phyloP scores from a whole-genome alignment of 2,797 vertebrate genomes.

The Anas capensis region DNA sequence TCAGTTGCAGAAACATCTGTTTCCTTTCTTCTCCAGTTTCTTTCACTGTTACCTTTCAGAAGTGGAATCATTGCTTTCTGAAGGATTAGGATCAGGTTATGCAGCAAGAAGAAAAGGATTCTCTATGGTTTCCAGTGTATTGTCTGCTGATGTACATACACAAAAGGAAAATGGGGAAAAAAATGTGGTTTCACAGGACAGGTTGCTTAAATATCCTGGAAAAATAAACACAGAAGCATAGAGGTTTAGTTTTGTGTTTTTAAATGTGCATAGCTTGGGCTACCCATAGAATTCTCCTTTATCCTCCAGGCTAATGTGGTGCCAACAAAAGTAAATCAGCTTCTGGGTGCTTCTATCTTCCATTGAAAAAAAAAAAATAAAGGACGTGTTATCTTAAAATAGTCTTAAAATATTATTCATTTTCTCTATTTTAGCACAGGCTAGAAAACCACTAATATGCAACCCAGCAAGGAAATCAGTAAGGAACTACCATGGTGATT shows the following conservation, averaged over 20 bases:
- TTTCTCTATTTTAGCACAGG: conserved; percentile 61
- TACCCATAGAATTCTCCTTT: not conserved
- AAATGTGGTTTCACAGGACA: not conserved
- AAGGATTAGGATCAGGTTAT: not conserved
- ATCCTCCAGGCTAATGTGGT: not conserved
- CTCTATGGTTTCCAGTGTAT: not conserved
- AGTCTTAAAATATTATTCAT: conserved; percentile 54
- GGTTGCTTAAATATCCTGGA: not conserved
- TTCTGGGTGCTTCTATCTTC: conserved; percentile 61
- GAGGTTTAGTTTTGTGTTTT: not conserved
- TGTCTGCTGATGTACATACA: not conserved
- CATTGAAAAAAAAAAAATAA: conserved; percentile 47
- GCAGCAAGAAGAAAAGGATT: not conserved
- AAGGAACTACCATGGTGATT: conserved; percentile 73
- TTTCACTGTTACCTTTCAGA: not conserved
- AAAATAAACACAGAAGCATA: not conserved
- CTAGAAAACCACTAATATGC: conserved; percentile 61
- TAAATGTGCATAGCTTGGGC: not conserved
- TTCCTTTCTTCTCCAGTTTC: not conserved
- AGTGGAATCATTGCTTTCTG: not conserved
- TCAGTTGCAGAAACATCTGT: not conserved
- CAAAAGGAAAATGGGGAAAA: not conserved
- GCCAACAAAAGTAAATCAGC: conserved; percentile 2
- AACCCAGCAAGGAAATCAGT: conserved; percentile 7
- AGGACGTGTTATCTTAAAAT: conserved; percentile 61